Conservation (phyloP, 2,888 invertebrate species). For the Ethmia dodecea region DNA sequence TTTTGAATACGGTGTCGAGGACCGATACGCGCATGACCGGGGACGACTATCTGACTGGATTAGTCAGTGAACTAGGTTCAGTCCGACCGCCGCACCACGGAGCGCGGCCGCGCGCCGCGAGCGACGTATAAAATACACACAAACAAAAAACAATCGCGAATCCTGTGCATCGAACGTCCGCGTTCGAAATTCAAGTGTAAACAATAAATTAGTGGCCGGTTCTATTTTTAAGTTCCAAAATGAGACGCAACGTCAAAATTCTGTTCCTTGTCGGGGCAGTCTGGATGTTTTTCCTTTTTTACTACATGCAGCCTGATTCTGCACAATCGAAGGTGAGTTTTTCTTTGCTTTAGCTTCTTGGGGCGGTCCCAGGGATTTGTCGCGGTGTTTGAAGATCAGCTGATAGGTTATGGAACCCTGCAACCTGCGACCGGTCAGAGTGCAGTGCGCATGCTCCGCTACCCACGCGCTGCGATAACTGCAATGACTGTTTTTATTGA, state of each 20-base stretch:
- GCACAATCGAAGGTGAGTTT: conserved; percentile 53
- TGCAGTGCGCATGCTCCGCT: conserved; percentile 56
- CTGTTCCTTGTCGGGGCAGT: conserved; percentile 58
- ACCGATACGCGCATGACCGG: conserved; percentile 65
- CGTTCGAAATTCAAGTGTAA: conserved; percentile 7
- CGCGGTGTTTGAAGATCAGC: conserved; percentile 28
- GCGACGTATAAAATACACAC: conserved; percentile 24
- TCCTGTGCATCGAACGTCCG: conserved; percentile 14
- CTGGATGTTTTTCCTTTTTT: conserved; percentile 67
- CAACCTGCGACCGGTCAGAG: conserved; percentile 16
- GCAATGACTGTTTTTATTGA: conserved; percentile 23
- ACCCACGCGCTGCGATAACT: conserved; percentile 39
- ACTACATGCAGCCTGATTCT: conserved; percentile 67
- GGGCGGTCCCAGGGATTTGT: conserved; percentile 8
- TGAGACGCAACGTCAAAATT: conserved; percentile 69
- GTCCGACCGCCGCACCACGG: conserved; percentile 53
- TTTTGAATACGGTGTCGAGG: conserved; percentile 48
- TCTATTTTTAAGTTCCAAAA: conserved; percentile 26
- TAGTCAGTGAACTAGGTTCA: conserved; percentile 36
- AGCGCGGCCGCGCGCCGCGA: conserved; percentile 72
- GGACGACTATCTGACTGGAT: conserved; percentile 32
- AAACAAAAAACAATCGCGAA: conserved; percentile 37
- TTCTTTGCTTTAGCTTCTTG: conserved; percentile 6
- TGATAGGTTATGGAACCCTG: conserved; percentile 28
- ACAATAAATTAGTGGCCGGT: conserved; percentile 12